Evolutionary conservation across 2,113 vertebrate species (phyloP), one percentile per base, ranked within the genome.

Genomic region (Paedocypris sp.): DNA sequence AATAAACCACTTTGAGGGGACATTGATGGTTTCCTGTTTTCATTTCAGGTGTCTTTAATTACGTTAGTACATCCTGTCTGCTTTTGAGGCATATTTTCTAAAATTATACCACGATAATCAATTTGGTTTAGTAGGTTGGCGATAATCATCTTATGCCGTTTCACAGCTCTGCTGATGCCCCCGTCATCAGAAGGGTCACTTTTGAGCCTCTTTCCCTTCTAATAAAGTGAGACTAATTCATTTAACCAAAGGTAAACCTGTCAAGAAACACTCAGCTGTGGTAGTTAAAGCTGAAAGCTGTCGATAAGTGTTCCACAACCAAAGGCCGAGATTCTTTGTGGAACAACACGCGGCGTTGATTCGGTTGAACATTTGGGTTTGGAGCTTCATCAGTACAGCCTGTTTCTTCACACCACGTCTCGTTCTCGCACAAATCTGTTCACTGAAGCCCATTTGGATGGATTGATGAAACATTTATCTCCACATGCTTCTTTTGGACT

Each of bases 391-490:
- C 43, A 4, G 25, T 42, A 57, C 16, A 31, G 10, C 36, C 41
- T 38, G 50, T 53, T 52, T 11, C n/a, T n/a, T 5, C 31, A 36
- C 32, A 2, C 31, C 12, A 6, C 11, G 25, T 29, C 53, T 6
- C 9, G 5, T 10, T 31, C 38, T 20, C 53, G 43, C 26, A n/a
- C 15, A 57, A 57, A 43, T 57, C 53, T 57, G 38, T 57, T 41
- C 33, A 7, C 5, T 15, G 22, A 29, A 41, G 13, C 28, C 39
- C 6, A 13, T 57, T 43, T 57, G 53, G 16, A 18, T 31, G 39
- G 16, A 57, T 18, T 31, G 18, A 22, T 43, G 38, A 38, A 16
- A 39, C 46, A 23, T 29, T 28, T 29, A 58, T 26, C 20, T 6
- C 33, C 20, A 20, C n/a, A 45, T 25, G 52, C 46, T n/a, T 12